Conservation (phyloP, 1,140 invertebrate genomes). For the Dryas iulia region DNA sequence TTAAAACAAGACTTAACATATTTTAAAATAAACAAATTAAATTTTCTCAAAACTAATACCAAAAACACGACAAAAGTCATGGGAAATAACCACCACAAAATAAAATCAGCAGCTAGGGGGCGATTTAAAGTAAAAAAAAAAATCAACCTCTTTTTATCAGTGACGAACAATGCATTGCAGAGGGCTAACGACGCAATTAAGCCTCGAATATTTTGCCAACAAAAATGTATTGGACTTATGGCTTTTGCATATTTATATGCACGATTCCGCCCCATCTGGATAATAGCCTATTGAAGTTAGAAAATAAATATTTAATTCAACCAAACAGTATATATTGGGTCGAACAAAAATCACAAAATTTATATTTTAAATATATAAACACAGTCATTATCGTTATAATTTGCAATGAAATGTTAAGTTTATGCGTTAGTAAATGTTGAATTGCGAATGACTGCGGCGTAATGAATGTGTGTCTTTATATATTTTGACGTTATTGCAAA, state of each 20-base stretch:
- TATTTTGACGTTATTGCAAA: neutral
- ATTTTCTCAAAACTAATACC: no score
- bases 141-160: constrained; percentile 33
- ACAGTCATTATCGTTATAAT: neutral
- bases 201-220: constrained; percentile 29
- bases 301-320: neutral
- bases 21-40: no score
- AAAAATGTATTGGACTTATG: constrained; percentile 39
- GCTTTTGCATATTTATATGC: constrained; percentile 39
- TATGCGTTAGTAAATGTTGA: neutral
- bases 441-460: neutral
- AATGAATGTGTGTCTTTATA: neutral
- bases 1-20: no score
- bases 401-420: neutral
- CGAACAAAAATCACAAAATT: neutral
- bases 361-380: neutral
- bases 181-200: constrained; percentile 40
- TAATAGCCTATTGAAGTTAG: constrained; percentile 20
- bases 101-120: constrained; percentile 21
- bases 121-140: constrained; percentile 18
- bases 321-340: neutral
- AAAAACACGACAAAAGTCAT: no score
- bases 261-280: constrained; percentile 22
- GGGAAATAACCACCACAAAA: neutral
- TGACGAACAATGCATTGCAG: constrained; percentile 33